Evolutionary conservation across 2,797 vertebrate genomes (phyloP).

Genomic region (Eulemur albifrons): DNA sequence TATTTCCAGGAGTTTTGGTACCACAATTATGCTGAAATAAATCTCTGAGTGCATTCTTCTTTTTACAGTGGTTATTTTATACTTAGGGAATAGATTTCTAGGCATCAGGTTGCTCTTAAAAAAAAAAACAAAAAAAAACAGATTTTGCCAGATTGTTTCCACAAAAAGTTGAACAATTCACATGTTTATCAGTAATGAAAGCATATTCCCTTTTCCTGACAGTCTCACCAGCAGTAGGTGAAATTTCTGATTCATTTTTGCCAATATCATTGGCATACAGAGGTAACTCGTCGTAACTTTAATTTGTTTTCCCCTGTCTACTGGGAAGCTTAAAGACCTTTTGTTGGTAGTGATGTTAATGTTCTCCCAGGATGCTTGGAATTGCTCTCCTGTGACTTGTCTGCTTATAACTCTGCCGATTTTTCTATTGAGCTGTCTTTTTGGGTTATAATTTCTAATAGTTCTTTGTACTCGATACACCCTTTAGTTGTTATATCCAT

Average conservation of each 20-base stretch:
- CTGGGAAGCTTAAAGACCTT: background rate
- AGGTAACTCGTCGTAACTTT: background rate
- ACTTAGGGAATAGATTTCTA: background rate
- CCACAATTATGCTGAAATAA: background rate
- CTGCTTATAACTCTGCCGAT: background rate
- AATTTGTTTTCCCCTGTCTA: background rate
- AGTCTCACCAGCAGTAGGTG: background rate
- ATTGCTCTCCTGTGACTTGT: background rate
- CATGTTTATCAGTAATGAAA: background rate
- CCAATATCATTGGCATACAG: background rate
- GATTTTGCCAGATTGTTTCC: background rate
- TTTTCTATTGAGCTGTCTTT: background rate
- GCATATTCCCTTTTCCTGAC: background rate
- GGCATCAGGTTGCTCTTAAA: background rate
- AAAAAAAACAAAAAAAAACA: background rate
- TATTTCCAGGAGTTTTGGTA: background rate
- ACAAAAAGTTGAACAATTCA: background rate
- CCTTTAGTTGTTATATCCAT: background rate
- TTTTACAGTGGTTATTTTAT: background rate
- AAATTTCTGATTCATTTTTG: background rate
- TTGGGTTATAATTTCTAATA: background rate
- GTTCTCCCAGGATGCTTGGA: background rate
- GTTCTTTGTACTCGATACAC: background rate
- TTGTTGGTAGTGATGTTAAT: background rate
- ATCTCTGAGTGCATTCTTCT: background rate